phyloP scores from a whole-genome alignment of 2,888 invertebrate genomes.

The Hirtodrosophila cameraria region DNA sequence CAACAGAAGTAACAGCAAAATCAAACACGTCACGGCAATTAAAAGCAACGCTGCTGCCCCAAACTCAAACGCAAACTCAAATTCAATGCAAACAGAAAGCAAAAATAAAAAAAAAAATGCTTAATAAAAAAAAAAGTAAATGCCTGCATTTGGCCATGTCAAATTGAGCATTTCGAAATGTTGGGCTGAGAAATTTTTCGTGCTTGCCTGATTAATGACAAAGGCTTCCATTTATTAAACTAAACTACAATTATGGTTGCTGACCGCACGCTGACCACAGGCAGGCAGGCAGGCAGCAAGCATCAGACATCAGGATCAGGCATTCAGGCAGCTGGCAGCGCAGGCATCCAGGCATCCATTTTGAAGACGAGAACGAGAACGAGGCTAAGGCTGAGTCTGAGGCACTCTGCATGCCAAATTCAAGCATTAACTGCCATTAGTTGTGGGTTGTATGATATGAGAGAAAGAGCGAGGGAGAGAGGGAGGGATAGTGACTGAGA shows the following conservation, averaged over 20 bases:
- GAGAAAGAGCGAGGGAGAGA: constrained; percentile 11
- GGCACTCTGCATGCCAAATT: constrained; percentile 70
- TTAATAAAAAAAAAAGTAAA: constrained; percentile 16
- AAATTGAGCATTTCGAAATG: constrained; percentile 46
- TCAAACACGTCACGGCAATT: constrained; percentile 72
- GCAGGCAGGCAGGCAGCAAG: constrained; percentile 9
- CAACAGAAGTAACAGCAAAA: constrained; percentile 27
- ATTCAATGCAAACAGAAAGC: constrained; percentile 13
- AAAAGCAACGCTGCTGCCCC: constrained; percentile 47
- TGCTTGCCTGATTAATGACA: constrained; percentile 51
- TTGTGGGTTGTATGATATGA: constrained; percentile 26
- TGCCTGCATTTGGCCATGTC: constrained; percentile 31
- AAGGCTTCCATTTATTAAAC: constrained; percentile 52
- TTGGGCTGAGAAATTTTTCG: constrained; percentile 37
- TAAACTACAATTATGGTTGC: constrained; percentile 57
- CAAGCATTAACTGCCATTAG: constrained; percentile 63
- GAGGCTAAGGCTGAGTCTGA: constrained; percentile 9
- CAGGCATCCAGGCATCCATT: neutral
- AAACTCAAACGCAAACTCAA: constrained; percentile 4
- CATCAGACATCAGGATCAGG: constrained; percentile 7
- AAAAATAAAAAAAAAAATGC: neutral
- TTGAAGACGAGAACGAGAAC: neutral
- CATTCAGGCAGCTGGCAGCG: constrained; percentile 10
- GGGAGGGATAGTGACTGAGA: constrained; percentile 27
- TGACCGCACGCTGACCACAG: constrained; percentile 45